Evolutionary conservation across 2,113 vertebrate genomes (phyloP).

Genomic region (Cichladusa arquata): DNA sequence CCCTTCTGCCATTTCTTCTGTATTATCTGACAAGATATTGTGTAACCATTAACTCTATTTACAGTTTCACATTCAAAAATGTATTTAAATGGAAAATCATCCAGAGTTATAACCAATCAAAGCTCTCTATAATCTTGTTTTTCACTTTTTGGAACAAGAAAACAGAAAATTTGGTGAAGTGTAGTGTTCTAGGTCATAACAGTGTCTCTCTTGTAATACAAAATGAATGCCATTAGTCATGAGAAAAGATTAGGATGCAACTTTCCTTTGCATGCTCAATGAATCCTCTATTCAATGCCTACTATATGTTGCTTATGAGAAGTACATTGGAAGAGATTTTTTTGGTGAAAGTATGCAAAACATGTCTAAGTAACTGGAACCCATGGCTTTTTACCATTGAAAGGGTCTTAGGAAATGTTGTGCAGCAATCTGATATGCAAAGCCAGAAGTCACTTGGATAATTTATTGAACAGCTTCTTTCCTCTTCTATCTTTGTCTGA

Average conservation of each 20-base stretch:
- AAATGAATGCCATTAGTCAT: neutral
- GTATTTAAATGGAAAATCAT: conserved; percentile 9
- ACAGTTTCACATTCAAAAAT: conserved; percentile 10
- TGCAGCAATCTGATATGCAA: neutral
- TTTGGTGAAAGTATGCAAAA: neutral
- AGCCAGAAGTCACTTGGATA: neutral
- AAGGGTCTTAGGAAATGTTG: neutral
- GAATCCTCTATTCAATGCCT: neutral
- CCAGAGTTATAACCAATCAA: neutral
- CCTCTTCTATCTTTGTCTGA: neutral
- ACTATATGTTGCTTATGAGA: neutral
- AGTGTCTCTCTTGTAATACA: neutral
- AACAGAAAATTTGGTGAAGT: neutral
- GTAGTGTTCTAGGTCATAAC: neutral
- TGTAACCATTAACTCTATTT: conserved; percentile 35
- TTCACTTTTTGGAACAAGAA: neutral
- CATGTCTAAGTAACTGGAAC: neutral
- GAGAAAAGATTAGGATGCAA: neutral
- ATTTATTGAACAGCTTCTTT: neutral
- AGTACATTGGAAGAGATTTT: neutral
- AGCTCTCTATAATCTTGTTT: neutral
- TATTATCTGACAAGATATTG: neutral
- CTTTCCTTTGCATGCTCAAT: neutral
- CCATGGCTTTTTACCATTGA: neutral
- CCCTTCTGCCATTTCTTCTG: conserved; percentile 28